A percentile compares a stretch with the other conserved stretches of the same genome.
Evolutionary conservation across 2,797 vertebrate species (phyloP).

Genomic region (Nasua narica): DNA sequence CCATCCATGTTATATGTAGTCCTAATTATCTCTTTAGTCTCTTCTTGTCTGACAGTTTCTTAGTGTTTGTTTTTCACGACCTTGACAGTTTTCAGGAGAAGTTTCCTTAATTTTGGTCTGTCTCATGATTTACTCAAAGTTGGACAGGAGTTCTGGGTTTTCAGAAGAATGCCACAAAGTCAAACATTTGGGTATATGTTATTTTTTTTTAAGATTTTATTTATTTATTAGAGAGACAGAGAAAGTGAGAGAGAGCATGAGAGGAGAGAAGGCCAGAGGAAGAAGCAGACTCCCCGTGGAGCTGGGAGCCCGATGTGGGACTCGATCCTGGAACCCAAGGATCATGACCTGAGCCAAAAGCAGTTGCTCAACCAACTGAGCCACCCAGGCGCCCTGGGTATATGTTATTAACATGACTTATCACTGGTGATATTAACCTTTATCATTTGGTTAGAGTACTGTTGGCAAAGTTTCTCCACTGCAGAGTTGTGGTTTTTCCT

Average conservation of each 20-base stretch:
- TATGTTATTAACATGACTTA: neutral
- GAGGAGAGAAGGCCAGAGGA: too few relatives aligned
- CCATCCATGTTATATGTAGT: neutral
- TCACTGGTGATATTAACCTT: neutral
- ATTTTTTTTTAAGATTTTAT: too few relatives aligned
- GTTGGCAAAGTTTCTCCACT: neutral
- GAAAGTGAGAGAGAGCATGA: too few relatives aligned
- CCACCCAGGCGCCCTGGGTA: too few relatives aligned
- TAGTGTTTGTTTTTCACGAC: neutral
- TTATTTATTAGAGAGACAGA: too few relatives aligned
- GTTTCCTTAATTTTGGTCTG: neutral
- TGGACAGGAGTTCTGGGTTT: neutral
- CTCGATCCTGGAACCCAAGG: too few relatives aligned
- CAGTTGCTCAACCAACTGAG: too few relatives aligned
- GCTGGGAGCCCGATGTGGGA: too few relatives aligned
- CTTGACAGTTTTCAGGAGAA: neutral
- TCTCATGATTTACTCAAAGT: neutral
- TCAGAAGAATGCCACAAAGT: neutral
- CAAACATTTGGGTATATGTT: neutral
- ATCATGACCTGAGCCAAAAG: too few relatives aligned
- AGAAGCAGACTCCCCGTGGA: too few relatives aligned
- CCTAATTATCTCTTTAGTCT: neutral
- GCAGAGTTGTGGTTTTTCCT: neutral
- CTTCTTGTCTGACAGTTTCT: neutral
- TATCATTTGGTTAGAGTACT: neutral